Evolutionary conservation across 2,888 invertebrate genomes (phyloP).

Genomic region (Flexamia atlantica): DNA sequence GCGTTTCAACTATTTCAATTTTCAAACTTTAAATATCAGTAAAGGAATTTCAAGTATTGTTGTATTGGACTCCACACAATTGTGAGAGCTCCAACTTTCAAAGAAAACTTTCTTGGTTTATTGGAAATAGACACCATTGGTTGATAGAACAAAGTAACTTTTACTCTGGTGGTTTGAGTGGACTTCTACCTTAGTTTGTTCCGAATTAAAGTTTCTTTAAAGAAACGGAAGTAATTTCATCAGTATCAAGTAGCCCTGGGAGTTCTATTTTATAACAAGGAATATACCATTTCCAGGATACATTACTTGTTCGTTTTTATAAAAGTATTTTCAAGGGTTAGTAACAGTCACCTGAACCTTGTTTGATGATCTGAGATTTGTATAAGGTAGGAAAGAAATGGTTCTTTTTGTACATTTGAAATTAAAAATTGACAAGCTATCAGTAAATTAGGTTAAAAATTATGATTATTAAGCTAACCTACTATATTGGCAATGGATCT

Average conservation of each 20-base stretch:
- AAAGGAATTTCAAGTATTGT: not conserved
- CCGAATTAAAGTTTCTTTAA: slow-evolving; percentile 12
- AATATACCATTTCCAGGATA: too few relatives aligned
- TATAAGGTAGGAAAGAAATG: too few relatives aligned
- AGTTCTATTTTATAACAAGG: not conserved
- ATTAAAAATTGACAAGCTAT: too few relatives aligned
- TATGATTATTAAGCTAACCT: too few relatives aligned
- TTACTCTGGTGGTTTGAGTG: slow-evolving; percentile 10
- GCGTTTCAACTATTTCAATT: not conserved
- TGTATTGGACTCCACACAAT: slow-evolving; percentile 8
- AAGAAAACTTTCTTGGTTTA: slow-evolving; percentile 27
- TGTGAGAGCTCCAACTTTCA: not conserved
- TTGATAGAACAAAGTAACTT: slow-evolving; percentile 43
- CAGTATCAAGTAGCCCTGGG: not conserved
- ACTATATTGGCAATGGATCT: too few relatives aligned
- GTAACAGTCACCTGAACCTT: too few relatives aligned
- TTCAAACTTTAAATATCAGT: not conserved
- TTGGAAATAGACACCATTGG: slow-evolving; percentile 41
- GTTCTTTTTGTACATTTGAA: too few relatives aligned
- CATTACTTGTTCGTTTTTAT: too few relatives aligned
- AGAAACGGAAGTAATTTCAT: slow-evolving; percentile 13
- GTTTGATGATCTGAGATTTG: too few relatives aligned
- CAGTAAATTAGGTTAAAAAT: too few relatives aligned
- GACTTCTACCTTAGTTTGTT: slow-evolving; percentile 26
- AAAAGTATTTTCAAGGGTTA: too few relatives aligned